Conservation (phyloP, 1,140 invertebrate species). For the Zaprionus capensis region DNA sequence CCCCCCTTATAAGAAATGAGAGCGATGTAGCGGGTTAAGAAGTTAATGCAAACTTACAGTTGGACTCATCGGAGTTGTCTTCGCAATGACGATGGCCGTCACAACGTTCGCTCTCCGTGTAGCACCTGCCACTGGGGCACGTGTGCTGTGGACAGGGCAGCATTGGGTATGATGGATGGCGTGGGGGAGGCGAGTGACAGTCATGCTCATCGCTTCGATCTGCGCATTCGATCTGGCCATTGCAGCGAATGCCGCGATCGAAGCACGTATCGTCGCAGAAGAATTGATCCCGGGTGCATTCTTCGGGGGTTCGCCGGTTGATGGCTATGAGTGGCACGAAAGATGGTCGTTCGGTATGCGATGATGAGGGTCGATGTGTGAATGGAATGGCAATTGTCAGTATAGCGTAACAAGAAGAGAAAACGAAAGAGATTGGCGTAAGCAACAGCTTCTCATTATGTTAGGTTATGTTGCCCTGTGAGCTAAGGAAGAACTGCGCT, state of each 20-base stretch:
- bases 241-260: conserved; percentile 84
- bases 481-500: conserved; percentile 9
- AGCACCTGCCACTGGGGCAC: conserved; percentile 79
- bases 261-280: conserved; percentile 85
- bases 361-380: conserved; percentile 23
- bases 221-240: conserved; percentile 85
- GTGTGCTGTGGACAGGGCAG: conserved; percentile 71
- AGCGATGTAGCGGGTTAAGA: conserved; percentile 1
- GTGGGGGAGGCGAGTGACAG: conserved; percentile 52
- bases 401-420: conserved; percentile 48
- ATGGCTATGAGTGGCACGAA: conserved; percentile 55
- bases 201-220: conserved; percentile 85
- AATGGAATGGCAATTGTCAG: conserved; percentile 22
- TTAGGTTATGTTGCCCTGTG: conserved; percentile 9
- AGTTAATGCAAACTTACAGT: conserved; percentile 85
- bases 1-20: conserved; percentile 10
- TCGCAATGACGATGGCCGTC: conserved; percentile 86
- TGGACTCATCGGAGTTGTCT: conserved; percentile 87
- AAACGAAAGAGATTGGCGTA: conserved; percentile 61
- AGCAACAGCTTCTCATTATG: conserved; percentile 26
- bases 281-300: conserved; percentile 83
- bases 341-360: conserved; percentile 31
- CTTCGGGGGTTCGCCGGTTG: conserved; percentile 70
- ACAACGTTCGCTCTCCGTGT: conserved; percentile 84
- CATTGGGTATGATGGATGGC: conserved; percentile 28